phyloP scores from a whole-genome alignment of 2,113 vertebrate genomes.

The Dunckerocampus dactyliophorus region DNA sequence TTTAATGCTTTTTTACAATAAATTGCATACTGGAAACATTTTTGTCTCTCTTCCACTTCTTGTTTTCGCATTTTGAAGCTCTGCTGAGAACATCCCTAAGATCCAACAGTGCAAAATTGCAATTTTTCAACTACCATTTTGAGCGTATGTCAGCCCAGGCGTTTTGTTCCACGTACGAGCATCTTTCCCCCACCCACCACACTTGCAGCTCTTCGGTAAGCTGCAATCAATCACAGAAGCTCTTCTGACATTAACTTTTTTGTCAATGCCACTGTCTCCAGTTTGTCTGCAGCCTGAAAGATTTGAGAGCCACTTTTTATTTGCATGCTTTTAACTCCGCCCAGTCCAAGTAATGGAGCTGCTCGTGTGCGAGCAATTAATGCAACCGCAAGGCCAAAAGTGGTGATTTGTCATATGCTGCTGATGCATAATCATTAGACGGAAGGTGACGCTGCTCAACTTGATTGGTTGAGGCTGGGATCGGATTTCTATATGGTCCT shows the following conservation, averaged over 20 bases:
- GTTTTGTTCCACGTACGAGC: conserved; percentile 13
- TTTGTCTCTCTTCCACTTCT: too few species aligned
- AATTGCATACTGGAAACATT: too few species aligned
- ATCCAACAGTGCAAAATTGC: too few species aligned
- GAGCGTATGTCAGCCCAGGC: conserved; percentile 2
- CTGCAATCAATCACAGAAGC: conserved; percentile 68
- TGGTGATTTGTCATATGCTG: conserved; percentile 76
- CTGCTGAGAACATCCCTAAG: too few species aligned
- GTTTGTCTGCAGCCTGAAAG: conserved; percentile 74
- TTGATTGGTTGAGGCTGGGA: conserved; percentile 38
- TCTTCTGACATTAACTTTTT: conserved; percentile 76
- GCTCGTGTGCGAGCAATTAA: conserved; percentile 73
- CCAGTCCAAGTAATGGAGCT: conserved; percentile 75
- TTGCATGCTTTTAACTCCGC: conserved; percentile 72
- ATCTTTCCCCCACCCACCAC: conserved; percentile 30
- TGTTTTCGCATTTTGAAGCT: too few species aligned
- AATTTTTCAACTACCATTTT: too few species aligned
- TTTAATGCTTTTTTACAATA: too few species aligned
- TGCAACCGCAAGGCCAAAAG: conserved; percentile 78
- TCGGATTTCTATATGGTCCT: conserved; percentile 47
- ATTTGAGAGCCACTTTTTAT: conserved; percentile 76
- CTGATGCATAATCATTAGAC: conserved; percentile 78
- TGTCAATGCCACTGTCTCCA: conserved; percentile 77
- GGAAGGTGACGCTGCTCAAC: conserved; percentile 60
- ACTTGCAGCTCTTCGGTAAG: conserved; percentile 62